Evolutionary conservation across 2,888 invertebrate species (phyloP).

Genomic region (Hylaea fasciaria): DNA sequence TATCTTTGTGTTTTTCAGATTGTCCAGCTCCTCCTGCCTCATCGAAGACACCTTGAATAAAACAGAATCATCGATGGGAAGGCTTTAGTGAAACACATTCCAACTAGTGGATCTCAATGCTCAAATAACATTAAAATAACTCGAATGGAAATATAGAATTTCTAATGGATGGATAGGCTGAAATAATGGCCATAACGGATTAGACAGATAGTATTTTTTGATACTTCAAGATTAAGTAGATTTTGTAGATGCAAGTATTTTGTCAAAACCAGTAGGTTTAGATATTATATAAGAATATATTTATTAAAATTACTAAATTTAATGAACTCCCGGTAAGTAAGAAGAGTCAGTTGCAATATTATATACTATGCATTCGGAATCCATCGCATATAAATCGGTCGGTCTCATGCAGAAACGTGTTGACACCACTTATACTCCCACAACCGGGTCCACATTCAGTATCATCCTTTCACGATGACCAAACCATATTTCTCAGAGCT

Average conservation of each 20-base stretch:
- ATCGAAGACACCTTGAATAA: constrained; percentile 61
- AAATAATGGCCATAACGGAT: constrained; percentile 9
- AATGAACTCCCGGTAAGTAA: background rate
- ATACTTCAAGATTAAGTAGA: constrained; percentile 15
- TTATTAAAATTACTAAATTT: background rate
- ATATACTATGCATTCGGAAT: background rate
- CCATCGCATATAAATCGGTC: background rate
- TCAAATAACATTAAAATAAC: constrained; percentile 42
- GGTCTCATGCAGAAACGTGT: no score
- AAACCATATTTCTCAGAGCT: background rate
- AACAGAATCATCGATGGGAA: constrained; percentile 37
- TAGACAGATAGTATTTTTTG: constrained; percentile 21
- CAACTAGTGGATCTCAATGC: constrained; percentile 57
- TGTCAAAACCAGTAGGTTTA: constrained; percentile 4
- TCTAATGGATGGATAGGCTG: background rate
- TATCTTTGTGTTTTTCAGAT: constrained; percentile 68
- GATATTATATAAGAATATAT: background rate
- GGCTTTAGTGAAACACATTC: constrained; percentile 52
- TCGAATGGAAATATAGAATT: constrained; percentile 3
- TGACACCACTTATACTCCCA: no score
- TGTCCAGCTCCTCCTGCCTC: constrained; percentile 84
- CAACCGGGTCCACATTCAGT: no score
- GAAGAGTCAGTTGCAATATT: background rate
- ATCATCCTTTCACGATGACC: background rate
- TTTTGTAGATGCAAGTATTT: constrained; percentile 13